Evolutionary conservation across 2,113 vertebrate species (phyloP), one percentile per base, ranked within the genome.

Genomic region (Alethe castanea): DNA sequence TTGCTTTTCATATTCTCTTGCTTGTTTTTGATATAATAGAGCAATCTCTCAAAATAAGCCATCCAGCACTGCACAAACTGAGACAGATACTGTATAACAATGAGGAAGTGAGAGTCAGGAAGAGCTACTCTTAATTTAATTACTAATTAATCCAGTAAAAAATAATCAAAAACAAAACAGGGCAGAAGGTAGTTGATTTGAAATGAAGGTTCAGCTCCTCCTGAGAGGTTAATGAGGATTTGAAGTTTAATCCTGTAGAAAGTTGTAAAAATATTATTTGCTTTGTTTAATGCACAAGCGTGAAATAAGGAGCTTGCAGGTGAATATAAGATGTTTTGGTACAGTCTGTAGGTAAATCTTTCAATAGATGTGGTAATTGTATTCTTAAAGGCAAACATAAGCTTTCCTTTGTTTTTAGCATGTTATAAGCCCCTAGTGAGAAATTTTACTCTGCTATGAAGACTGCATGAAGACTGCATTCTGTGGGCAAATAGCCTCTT

Each of bases 1-100:
- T 81, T 96, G 73, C 86, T 97, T 97, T 96, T 95, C 74, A 87
- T 96, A 96, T 96, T 92, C 76, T 80, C 44, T 78, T 87, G 38
- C 62, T 94, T 85, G n/a, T 92, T 94, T 53, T 95, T 90, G 56
- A 94, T 97, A 73, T 69, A 71, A 80, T 67, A 38, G 36, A 85
- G 38, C 73, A 85, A 19, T 76, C 66, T 85, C 62, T 93, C 65
- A 69, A 82, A 65, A 76, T 60, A 88, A 94, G 61, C 33, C 29
- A 70, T 56, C 60, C 18, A 60, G 17, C 19, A 26, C 44, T 44
- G 48, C 33, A 56, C 56, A 73, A 28, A 79, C 54, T 71, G 59
- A 95, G 44, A 35, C 52, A 26, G 56, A 59, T 86, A 65, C 6
- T 52, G 18, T 83, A 57, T 73, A 91, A 74, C 11, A 77, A 66